These are phyloP conservation scores for Colius striatus DNA, from an alignment of 2,113 vertebrate species.

Conservation along the genomic window DNA sequence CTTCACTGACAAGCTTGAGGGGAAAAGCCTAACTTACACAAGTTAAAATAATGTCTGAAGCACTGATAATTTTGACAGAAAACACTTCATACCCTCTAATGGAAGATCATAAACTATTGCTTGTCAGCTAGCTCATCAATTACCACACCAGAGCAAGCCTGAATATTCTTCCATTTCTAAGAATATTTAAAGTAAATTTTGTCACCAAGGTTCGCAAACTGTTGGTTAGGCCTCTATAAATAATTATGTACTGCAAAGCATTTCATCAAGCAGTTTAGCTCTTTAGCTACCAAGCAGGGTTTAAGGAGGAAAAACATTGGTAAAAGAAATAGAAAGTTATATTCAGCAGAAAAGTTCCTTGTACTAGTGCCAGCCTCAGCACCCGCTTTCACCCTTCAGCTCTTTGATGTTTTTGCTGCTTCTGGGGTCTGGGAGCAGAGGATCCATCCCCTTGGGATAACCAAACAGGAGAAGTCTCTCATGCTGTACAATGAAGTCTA, in stretches of 20 bases:
- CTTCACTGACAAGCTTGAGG: not conserved
- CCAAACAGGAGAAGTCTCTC: not conserved
- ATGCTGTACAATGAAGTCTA: not conserved
- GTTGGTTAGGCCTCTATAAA: not conserved
- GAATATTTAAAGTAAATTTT: constrained; percentile 5
- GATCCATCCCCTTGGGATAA: not conserved
- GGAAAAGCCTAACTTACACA: not conserved
- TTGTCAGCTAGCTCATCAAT: not conserved
- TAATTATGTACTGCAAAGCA: not conserved
- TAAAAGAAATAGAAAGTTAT: not conserved
- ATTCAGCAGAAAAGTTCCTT: not conserved
- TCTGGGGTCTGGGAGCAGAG: not conserved
- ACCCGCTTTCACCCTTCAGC: not conserved
- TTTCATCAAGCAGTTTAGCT: not conserved
- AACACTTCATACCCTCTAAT: not conserved
- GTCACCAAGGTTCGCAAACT: not conserved
- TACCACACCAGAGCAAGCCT: not conserved
- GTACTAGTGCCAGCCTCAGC: not conserved
- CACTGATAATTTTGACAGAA: not conserved
- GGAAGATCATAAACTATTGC: not conserved
- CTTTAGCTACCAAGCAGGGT: not conserved
- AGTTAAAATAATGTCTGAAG: not conserved
- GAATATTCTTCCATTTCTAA: not conserved
- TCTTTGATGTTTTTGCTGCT: not conserved
- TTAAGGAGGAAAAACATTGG: not conserved